Conservation (phyloP, 2,113 vertebrate species). For the Nesospiza acunhae region DNA sequence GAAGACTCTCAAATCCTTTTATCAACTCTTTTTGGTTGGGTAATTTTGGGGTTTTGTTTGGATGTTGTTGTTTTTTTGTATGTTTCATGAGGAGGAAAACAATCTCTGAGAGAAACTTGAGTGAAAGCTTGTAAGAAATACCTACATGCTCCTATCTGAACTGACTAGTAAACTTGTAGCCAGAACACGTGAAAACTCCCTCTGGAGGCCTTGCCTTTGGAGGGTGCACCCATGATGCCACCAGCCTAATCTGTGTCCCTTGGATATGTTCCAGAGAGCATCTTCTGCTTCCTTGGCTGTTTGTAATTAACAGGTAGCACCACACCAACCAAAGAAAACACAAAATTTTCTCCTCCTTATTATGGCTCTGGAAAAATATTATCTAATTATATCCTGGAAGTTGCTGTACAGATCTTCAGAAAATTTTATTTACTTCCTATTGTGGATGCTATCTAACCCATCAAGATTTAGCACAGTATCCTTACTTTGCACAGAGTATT, state of each 20-base stretch:
- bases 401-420: not conserved
- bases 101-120: not conserved
- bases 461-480: not conserved
- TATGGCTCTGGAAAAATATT: not conserved
- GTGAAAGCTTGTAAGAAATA: not conserved
- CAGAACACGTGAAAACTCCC: not conserved
- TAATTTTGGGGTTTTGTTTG: not conserved
- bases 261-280: not conserved
- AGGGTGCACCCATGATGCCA: accelerated
- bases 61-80: not conserved
- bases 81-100: not conserved
- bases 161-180: not conserved
- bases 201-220: not conserved
- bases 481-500: not conserved
- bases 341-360: not conserved
- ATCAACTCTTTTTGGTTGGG: not conserved
- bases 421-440: not conserved
- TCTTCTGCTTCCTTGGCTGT: not conserved
- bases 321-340: not conserved
- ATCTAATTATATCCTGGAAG: not conserved
- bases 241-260: not conserved
- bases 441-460: not conserved
- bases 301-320: not conserved
- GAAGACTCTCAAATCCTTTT: not conserved
- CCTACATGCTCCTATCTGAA: not conserved